Evolutionary conservation across 2,797 vertebrate species (phyloP).

Genomic region (Enteromius thamalakanensis): DNA sequence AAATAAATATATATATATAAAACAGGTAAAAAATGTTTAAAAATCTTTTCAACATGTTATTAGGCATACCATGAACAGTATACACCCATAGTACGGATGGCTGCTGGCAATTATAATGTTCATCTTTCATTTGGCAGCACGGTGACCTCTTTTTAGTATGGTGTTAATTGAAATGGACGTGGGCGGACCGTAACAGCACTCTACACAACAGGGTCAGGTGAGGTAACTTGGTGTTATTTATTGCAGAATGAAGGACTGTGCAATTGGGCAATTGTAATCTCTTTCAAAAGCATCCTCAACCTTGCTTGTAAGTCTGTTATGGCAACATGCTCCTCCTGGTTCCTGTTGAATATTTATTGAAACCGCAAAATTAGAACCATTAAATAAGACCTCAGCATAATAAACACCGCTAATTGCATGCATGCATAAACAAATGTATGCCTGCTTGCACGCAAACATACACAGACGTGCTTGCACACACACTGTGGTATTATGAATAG

Average conservation of each 20-base stretch:
- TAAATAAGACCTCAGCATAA: conserved; percentile 35
- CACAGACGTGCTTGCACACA: conserved; percentile 57
- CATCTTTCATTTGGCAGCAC: conserved; percentile 7
- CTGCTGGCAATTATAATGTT: conserved; percentile 3
- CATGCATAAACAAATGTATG: conserved; percentile 26
- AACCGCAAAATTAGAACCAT: conserved; percentile 28
- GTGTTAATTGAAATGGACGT: conserved; percentile 38
- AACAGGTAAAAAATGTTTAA: no score
- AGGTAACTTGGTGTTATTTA: conserved; percentile 39
- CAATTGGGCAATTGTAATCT: conserved; percentile 11
- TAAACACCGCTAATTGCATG: conserved; percentile 35
- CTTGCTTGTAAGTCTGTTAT: conserved; percentile 30
- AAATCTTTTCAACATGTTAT: neutral
- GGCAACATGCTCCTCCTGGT: conserved; percentile 17
- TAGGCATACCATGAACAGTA: neutral
- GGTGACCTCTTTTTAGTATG: conserved; percentile 25
- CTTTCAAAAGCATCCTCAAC: conserved; percentile 20
- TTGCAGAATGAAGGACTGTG: neutral
- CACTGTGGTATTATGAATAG: conserved; percentile 64
- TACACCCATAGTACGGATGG: neutral
- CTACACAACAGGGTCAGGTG: conserved; percentile 31
- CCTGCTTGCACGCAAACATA: conserved; percentile 48
- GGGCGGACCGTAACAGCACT: conserved; percentile 32
- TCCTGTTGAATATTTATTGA: conserved; percentile 31
- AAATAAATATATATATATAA: no score